Conservation (phyloP, 1,140 invertebrate genomes). For the Parasteatoda tepidariorum region DNA sequence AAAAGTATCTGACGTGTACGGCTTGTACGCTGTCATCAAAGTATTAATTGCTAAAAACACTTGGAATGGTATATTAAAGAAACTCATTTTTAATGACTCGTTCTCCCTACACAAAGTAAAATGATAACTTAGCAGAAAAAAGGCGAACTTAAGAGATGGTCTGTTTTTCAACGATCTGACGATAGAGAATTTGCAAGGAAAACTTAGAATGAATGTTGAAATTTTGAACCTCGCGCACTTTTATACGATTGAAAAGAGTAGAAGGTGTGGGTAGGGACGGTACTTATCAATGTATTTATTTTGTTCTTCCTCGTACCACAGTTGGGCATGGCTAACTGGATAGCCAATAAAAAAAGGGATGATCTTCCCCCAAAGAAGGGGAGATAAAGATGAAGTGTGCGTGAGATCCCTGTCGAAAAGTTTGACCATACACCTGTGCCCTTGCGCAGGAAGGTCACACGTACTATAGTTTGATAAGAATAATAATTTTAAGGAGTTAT, state of each 20-base stretch:
- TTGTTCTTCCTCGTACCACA: background rate
- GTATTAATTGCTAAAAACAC: background rate
- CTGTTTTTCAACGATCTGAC: background rate
- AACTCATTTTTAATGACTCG: background rate
- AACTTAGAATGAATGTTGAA: no score
- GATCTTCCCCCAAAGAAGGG: background rate
- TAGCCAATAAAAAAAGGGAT: background rate
- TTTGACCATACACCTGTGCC: no score
- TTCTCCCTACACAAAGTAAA: background rate
- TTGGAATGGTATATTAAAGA: background rate
- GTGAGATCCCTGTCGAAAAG: no score
- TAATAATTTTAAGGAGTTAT: no score
- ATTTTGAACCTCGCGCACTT: background rate
- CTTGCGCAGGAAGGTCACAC: no score
- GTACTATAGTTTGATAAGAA: no score
- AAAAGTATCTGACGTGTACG: constrained; percentile 40
- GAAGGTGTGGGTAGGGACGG: background rate
- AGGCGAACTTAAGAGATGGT: background rate
- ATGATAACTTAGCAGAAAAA: background rate
- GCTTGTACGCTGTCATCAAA: background rate
- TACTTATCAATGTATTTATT: background rate
- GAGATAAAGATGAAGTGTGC: background rate
- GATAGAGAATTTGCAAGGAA: no score
- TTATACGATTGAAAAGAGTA: background rate
- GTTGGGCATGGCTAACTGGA: background rate